phyloP scores from a whole-genome alignment of 2,113 vertebrate species.

The Pachypanchax playfairii region DNA sequence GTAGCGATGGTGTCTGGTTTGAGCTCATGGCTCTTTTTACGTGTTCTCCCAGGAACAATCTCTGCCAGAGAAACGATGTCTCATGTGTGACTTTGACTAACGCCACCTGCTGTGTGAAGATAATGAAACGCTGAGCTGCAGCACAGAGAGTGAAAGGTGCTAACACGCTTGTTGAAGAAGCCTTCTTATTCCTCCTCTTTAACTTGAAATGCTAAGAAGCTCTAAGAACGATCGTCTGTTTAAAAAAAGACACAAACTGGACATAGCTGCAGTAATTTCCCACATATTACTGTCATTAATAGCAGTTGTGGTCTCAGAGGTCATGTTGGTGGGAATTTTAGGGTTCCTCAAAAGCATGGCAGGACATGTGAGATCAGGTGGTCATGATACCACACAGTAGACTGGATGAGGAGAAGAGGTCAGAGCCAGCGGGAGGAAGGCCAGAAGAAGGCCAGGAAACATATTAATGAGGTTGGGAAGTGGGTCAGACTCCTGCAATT shows the following conservation, averaged over 20 bases:
- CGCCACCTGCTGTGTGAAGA: slow-evolving; percentile 48
- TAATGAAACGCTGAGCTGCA: slow-evolving; percentile 51
- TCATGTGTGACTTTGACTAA: slow-evolving; percentile 49
- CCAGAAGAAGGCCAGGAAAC: slow-evolving; percentile 23
- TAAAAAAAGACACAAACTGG: slow-evolving; percentile 57
- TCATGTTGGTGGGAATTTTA: slow-evolving; percentile 20
- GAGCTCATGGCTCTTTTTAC: slow-evolving; percentile 8
- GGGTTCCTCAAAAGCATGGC: slow-evolving; percentile 13
- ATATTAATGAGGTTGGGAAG: slow-evolving; percentile 17
- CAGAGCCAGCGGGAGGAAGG: slow-evolving; percentile 5
- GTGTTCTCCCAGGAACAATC: slow-evolving; percentile 35
- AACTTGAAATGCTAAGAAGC: slow-evolving; percentile 33
- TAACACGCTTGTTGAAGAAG: slow-evolving; percentile 51
- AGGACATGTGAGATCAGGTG: slow-evolving; percentile 27
- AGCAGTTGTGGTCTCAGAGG: slow-evolving; percentile 15
- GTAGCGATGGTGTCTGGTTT: slow-evolving; percentile 36
- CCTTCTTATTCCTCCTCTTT: slow-evolving; percentile 13
- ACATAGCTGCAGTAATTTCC: slow-evolving; percentile 25
- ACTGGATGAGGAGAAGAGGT: not conserved
- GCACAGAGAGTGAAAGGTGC: slow-evolving; percentile 39
- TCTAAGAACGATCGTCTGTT: slow-evolving; percentile 41
- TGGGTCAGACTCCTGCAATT: slow-evolving; percentile 31
- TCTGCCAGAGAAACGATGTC: slow-evolving; percentile 43
- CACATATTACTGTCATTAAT: slow-evolving; percentile 35
- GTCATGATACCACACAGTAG: slow-evolving; percentile 32